These are phyloP conservation scores for Cettia cetti DNA, from an alignment of 2,113 vertebrate genomes.

Conservation along the genomic window DNA sequence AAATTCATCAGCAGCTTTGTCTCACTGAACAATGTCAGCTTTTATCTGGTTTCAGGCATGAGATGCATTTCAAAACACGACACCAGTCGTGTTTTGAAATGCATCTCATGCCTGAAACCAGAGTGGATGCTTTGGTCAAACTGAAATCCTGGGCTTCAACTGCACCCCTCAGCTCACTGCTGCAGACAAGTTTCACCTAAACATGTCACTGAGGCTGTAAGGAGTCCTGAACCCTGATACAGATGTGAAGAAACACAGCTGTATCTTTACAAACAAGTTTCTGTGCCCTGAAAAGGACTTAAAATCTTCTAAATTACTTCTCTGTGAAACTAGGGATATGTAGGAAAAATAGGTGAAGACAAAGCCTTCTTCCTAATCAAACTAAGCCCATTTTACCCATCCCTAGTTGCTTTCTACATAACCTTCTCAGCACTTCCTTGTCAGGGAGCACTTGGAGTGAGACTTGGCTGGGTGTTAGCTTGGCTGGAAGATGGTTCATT, in stretches of 20 bases:
- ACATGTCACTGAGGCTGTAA: not conserved
- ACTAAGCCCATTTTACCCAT: not conserved
- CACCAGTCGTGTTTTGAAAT: rapidly evolving
- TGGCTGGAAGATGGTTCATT: not conserved
- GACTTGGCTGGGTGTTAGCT: rapidly evolving
- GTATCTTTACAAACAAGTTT: not conserved
- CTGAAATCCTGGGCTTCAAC: not conserved
- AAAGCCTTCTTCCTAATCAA: not conserved
- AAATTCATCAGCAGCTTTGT: not conserved
- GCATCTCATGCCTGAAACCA: not conserved
- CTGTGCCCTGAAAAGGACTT: not conserved
- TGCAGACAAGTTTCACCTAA: not conserved
- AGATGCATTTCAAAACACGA: no score
- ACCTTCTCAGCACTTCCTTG: not conserved
- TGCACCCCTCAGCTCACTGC: not conserved
- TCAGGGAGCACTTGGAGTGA: not conserved
- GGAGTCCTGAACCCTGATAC: not conserved
- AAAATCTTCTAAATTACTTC: not conserved
- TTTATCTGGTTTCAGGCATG: no score
- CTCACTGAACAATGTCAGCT: rapidly evolving
- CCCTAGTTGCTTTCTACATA: not conserved
- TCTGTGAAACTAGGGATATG: not conserved
- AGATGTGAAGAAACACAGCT: not conserved
- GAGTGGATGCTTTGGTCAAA: not conserved
- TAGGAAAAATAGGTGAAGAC: not conserved